phyloP scores from a whole-genome alignment of 1,140 invertebrate species.

The Paraescarpia echinospica region DNA sequence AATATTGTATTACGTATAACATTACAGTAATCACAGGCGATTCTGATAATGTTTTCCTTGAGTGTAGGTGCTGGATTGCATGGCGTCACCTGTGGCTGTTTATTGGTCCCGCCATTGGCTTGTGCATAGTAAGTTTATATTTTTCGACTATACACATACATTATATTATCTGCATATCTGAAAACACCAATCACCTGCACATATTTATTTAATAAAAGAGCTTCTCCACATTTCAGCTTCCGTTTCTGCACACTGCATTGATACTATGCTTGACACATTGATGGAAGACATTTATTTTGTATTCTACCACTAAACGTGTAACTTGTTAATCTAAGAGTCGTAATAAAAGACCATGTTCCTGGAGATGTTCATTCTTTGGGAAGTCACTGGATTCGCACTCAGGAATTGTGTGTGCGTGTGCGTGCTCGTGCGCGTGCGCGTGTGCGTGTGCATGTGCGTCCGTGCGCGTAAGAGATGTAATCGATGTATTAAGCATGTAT shows the following conservation, averaged over 20 bases:
- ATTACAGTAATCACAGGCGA: background rate
- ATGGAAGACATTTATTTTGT: background rate
- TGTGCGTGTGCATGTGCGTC: slow-evolving; percentile 31
- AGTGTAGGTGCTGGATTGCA: slow-evolving; percentile 52
- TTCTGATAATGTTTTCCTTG: background rate
- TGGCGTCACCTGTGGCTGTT: slow-evolving; percentile 55
- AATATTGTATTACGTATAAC: background rate
- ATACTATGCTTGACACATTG: background rate
- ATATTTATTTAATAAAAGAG: too few relatives aligned
- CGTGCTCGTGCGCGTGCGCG: slow-evolving; percentile 27
- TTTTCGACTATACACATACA: background rate
- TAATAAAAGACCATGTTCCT: background rate
- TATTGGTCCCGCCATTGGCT: slow-evolving; percentile 52
- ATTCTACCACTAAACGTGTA: background rate
- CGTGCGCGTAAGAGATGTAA: slow-evolving; percentile 13
- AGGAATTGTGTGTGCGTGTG: slow-evolving; percentile 22
- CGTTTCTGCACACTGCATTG: background rate
- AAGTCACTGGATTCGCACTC: background rate
- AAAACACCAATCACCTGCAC: too few relatives aligned
- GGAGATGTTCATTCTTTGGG: background rate
- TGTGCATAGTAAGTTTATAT: slow-evolving; percentile 46
- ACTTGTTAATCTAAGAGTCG: background rate
- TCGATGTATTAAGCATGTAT: too few relatives aligned
- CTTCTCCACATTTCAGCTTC: too few relatives aligned
- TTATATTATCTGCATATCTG: background rate